Evolutionary conservation across 2,113 vertebrate species (phyloP).

Genomic region (Eonycteris spelaea): DNA sequence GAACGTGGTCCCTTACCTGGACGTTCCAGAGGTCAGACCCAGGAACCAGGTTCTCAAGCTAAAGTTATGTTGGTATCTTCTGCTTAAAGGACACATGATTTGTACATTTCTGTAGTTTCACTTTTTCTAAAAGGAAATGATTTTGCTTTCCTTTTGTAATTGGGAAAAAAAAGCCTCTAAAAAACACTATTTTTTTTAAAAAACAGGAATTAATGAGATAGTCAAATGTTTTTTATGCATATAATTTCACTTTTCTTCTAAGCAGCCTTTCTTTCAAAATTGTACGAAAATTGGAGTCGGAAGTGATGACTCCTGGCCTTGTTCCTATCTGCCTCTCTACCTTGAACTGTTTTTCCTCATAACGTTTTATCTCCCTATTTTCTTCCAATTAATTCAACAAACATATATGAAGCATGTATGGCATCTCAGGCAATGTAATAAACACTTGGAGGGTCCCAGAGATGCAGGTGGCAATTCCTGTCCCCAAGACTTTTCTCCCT

Average conservation of each 20-base stretch:
- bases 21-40: not conserved
- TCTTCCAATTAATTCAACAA: not conserved
- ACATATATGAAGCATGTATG: not conserved
- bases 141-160: conserved; percentile 54
- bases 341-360: not conserved
- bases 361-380: not conserved
- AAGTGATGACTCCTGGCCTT: not conserved
- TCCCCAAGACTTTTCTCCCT: not conserved
- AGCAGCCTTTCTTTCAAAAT: not conserved
- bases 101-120: conserved; percentile 5
- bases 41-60: not conserved
- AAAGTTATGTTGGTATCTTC: not conserved
- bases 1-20: too few species aligned
- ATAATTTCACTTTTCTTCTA: conserved; percentile 22
- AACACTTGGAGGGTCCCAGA: not conserved
- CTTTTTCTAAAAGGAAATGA: conserved; percentile 18
- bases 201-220: conserved; percentile 52
- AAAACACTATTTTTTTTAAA: conserved; percentile 54
- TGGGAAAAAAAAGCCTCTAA: conserved; percentile 8
- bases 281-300: not conserved
- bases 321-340: not conserved
- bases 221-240: conserved; percentile 19
- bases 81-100: not conserved
- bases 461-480: not conserved
- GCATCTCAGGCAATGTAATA: not conserved